Base-by-base conservation (phyloP, 2,797 vertebrate genomes). In the Cirrhinus molitorella region DNA sequence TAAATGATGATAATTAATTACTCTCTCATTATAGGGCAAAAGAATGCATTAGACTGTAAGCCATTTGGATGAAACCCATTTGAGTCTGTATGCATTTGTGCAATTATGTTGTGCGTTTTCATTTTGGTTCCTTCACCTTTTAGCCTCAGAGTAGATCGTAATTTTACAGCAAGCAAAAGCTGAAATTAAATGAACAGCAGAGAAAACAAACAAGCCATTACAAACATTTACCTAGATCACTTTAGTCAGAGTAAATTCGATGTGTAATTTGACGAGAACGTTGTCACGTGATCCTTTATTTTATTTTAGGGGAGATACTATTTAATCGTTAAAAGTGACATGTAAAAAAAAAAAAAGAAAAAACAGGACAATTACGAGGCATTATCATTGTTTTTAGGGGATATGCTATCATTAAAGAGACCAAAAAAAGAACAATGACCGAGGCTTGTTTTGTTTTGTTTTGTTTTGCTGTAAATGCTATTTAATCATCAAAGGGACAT, bases 1-100 rank as follows among this genome's bases (percentile, higher is more conserved):
- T 40, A 78, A 72, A 77, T 75, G 76, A 68, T 47, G 79, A n/a
- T 49, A 43, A 37, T 66, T 75, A 28, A 53, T 74, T 82, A 40
- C 6, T 40, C 57, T 34, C 28, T 14, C 55, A 19, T 63, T 73
- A 51, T 51, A 40, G 45, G n/a, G 45, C 57, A 63, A 37, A 31
- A 10, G 2, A 43, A 63, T 25, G 31, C 80, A 63, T 5, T 51
- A 63, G 43, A 74, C 28, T 14, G 31, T 74, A 40, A 66, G n/a
- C 7, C 11, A 65, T 37, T 81, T 63, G 25, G 25, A 81, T 65
- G 7, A 63, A 49, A 63, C n/a, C 4, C 49, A 19, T 74, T 81
- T 40, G 55, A 23, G 68, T 63, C 28, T 45, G 25, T 37, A 25
- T 0, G 19, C 28, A 37, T 73, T 81, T 65, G 70, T 63, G 70